phyloP scores from a whole-genome alignment of 2,888 invertebrate genomes.

The Carpatolechia fugitivella region DNA sequence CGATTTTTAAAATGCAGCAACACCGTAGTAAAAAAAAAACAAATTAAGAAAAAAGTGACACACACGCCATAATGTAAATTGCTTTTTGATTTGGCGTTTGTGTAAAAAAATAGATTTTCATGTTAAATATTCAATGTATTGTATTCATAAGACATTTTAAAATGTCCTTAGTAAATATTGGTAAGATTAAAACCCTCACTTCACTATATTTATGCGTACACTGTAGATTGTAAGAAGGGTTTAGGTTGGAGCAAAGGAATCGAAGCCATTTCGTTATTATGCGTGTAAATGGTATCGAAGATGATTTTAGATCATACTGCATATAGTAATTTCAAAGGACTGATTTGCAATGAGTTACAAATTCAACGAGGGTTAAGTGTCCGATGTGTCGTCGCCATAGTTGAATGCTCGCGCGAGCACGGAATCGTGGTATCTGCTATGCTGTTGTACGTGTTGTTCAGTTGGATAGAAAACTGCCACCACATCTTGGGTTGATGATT shows the following conservation, averaged over 20 bases:
- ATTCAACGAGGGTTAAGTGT: constrained; percentile 41
- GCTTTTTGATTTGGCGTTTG: constrained; percentile 75
- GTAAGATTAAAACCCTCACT: constrained; percentile 53
- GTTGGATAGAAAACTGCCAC: constrained; percentile 62
- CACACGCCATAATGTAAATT: constrained; percentile 80
- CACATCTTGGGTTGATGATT: constrained; percentile 28
- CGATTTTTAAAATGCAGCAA: constrained; percentile 31
- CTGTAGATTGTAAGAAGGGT: constrained; percentile 45
- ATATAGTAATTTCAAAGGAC: constrained; percentile 27
- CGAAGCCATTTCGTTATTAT: constrained; percentile 72
- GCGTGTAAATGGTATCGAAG: constrained; percentile 49
- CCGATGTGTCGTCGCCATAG: constrained; percentile 63
- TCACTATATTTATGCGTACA: constrained; percentile 29
- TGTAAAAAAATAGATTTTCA: constrained; percentile 63
- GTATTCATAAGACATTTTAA: constrained; percentile 60
- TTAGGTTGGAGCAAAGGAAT: constrained; percentile 71
- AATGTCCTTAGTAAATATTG: constrained; percentile 69
- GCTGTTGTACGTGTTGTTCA: constrained; percentile 63
- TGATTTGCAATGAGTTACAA: constrained; percentile 31
- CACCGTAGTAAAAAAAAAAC: constrained; percentile 52
- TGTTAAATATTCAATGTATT: constrained; percentile 54
- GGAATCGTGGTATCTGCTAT: constrained; percentile 54
- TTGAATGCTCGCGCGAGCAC: constrained; percentile 59
- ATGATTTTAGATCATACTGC: constrained; percentile 36
- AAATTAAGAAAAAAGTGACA: constrained; percentile 67